phyloP scores from a whole-genome alignment of 2,113 vertebrate genomes.

The Larimichthys polyactis region DNA sequence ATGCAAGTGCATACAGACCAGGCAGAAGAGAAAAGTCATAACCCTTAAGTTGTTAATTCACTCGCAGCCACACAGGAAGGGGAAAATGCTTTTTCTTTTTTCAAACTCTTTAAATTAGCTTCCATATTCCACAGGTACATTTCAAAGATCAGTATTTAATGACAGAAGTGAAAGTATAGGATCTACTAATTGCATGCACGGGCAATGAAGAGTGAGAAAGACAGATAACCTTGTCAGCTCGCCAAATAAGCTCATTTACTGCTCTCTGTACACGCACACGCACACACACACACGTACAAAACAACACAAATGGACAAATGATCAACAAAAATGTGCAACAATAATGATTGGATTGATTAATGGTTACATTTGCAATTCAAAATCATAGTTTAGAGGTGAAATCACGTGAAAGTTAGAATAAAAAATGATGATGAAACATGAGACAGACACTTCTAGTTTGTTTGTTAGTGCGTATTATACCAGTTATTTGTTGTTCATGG shows the following conservation, averaged over 20 bases:
- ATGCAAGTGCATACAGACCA: slow-evolving; percentile 37
- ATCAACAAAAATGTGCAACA: slow-evolving; percentile 23
- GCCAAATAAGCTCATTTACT: slow-evolving; percentile 62
- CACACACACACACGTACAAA: slow-evolving; percentile 23
- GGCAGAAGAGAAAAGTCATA: slow-evolving; percentile 59
- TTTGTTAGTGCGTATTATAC: background rate
- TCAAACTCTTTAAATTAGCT: slow-evolving; percentile 29
- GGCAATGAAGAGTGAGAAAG: slow-evolving; percentile 12
- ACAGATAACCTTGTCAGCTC: slow-evolving; percentile 61
- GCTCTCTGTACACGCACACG: slow-evolving; percentile 62
- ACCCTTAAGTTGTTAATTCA: slow-evolving; percentile 53
- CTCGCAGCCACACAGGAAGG: slow-evolving; percentile 8
- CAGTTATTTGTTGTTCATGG: background rate
- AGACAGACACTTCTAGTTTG: background rate
- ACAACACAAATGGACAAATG: slow-evolving; percentile 56
- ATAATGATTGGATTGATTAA: background rate
- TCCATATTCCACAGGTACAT: background rate
- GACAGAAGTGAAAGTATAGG: background rate
- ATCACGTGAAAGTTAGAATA: background rate
- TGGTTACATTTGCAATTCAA: slow-evolving; percentile 2
- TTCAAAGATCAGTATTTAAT: background rate
- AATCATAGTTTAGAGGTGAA: slow-evolving; percentile 7
- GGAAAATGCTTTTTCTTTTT: slow-evolving; percentile 38
- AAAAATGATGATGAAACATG: background rate
- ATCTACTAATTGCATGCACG: slow-evolving; percentile 48